Conservation (phyloP, 2,113 vertebrate genomes). For the Phalacrocorax aristotelis region DNA sequence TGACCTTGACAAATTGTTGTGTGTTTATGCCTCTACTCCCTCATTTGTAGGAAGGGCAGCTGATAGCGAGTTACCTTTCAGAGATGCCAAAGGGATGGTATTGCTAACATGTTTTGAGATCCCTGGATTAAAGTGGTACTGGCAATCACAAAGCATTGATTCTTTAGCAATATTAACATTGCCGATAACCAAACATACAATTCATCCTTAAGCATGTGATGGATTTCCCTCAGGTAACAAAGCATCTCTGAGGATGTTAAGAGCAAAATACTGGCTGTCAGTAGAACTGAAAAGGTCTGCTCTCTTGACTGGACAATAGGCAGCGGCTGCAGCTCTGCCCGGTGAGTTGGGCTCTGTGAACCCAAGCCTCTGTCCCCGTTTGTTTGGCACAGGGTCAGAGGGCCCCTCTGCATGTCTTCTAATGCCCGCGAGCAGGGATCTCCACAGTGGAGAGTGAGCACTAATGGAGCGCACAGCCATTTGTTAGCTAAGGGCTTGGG, state of each 20-base stretch:
- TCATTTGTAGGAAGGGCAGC: neutral
- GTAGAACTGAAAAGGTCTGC: neutral
- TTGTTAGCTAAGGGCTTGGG: conserved; percentile 11
- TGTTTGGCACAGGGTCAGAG: neutral
- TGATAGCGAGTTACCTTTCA: neutral
- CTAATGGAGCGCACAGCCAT: neutral
- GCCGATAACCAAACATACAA: neutral
- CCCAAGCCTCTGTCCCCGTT: neutral
- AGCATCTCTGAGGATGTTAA: neutral
- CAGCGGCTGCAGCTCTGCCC: neutral
- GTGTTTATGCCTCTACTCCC: neutral
- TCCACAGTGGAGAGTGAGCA: neutral
- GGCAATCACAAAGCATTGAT: neutral
- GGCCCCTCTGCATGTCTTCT: neutral
- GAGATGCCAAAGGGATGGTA: neutral
- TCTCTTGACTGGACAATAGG: rapidly evolving
- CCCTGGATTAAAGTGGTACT: neutral
- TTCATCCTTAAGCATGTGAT: neutral
- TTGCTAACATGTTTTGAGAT: neutral
- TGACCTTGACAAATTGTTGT: neutral
- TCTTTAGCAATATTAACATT: neutral
- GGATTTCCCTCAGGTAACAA: neutral
- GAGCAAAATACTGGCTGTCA: neutral
- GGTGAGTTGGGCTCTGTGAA: neutral
- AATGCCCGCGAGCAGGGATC: neutral